Conservation (phyloP, 2,888 invertebrate genomes). For the Polydrusus tereticollis region DNA sequence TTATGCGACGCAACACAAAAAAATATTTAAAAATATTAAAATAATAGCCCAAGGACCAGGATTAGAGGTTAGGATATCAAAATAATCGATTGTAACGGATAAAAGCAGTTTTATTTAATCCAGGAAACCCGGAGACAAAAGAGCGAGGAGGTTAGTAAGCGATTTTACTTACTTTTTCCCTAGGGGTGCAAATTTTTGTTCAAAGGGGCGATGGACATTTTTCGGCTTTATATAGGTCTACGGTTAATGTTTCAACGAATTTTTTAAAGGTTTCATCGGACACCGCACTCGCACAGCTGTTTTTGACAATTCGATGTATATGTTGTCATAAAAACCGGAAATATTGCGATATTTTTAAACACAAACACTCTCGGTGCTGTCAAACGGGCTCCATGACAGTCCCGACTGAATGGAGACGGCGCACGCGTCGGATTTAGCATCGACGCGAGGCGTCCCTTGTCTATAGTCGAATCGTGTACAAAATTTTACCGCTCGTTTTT, state of each 20-base stretch:
- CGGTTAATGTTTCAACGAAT: conserved; percentile 20
- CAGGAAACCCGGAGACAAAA: conserved; percentile 1
- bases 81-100: not conserved
- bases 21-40: conserved; percentile 7
- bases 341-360: conserved; percentile 64
- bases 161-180: conserved; percentile 37
- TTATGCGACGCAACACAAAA: not conserved
- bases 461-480: conserved; percentile 11
- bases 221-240: conserved; percentile 16
- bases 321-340: conserved; percentile 61
- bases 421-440: conserved; percentile 47
- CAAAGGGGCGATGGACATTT: conserved; percentile 40
- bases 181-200: conserved; percentile 36
- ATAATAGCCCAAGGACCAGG: not conserved
- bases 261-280: conserved; percentile 26
- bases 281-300: conserved; percentile 58
- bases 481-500: not conserved
- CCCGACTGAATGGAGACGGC: conserved; percentile 57
- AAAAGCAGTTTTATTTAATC: not conserved
- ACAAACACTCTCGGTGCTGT: conserved; percentile 63
- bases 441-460: conserved; percentile 30
- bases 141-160: not conserved
- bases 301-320: conserved; percentile 57
- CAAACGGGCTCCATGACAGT: conserved; percentile 66
- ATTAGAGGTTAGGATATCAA: conserved; percentile 26